Evolutionary conservation across 2,888 invertebrate genomes (phyloP).

Genomic region (Tortricodes alternella): DNA sequence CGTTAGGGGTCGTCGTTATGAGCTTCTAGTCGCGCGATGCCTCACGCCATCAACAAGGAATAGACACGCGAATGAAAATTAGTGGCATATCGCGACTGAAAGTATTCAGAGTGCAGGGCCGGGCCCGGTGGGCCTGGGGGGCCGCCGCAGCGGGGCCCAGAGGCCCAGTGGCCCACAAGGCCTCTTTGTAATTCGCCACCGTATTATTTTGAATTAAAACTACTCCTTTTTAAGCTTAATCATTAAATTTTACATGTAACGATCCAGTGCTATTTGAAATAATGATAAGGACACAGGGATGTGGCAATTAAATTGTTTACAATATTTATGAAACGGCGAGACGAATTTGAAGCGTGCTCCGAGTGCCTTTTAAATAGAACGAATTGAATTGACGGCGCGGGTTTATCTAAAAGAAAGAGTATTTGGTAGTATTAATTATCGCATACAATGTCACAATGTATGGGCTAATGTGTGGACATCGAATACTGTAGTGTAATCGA

Average conservation of each 20-base stretch:
- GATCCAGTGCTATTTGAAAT: conserved; percentile 40
- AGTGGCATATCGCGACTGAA: too few species aligned
- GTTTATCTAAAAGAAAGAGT: conserved; percentile 34
- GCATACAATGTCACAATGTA: conserved; percentile 46
- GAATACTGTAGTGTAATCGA: conserved; percentile 40
- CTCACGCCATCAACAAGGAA: too few species aligned
- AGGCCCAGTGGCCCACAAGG: conserved; percentile 32
- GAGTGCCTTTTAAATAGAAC: conserved; percentile 63
- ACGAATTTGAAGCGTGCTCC: conserved; percentile 43
- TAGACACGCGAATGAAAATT: too few species aligned
- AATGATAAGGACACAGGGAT: conserved; percentile 42
- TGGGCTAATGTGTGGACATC: conserved; percentile 46
- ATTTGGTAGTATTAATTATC: conserved; percentile 66
- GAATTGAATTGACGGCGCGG: conserved; percentile 40
- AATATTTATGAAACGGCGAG: conserved; percentile 32
- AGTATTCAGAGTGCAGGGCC: too few species aligned
- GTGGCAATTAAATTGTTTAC: conserved; percentile 45
- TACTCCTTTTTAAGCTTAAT: conserved; percentile 13
- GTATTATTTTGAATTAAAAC: conserved; percentile 3
- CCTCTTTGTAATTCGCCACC: conserved; percentile 24
- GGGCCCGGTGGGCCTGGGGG: too few species aligned
- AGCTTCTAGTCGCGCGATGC: too few species aligned
- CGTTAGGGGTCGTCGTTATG: too few species aligned
- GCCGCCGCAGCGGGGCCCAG: too few species aligned
- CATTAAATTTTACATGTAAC: conserved; percentile 24